Evolutionary conservation across 2,113 vertebrate species (phyloP), one percentile per base, ranked within the genome.

Genomic region (Tautogolabrus adspersus): DNA sequence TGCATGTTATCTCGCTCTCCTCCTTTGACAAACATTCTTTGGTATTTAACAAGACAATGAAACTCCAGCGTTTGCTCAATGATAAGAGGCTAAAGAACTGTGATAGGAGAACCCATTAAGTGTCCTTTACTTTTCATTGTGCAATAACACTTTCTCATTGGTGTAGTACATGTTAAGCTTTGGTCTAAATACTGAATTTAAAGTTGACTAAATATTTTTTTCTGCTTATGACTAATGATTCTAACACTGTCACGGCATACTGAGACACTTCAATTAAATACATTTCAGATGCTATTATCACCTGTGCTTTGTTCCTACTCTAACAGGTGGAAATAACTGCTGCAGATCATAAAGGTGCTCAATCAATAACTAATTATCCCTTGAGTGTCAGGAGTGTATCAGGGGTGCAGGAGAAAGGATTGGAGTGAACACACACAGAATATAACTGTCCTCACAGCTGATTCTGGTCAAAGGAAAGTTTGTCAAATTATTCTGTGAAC

Each of bases 21-120:
- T 82, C 85, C 87, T 81, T 91, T 38, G 56, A 40, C 83, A 91
- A 91, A 89, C 81, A 87, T 10, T 68, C 22, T 58, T 51, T 76
- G 63, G 52, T 2, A 37, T 79, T 65, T 21, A 66, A 38, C 56
- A n/a, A n/a, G n/a, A 79, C 0, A 63, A 22, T n/a, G 46, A 13
- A 68, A 37, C 54, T 38, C n/a, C 26, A 21, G 10, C 56, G 44
- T 71, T 79, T 54, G 44, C 38, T 66, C 13, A 1, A 2, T 22
- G 81, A 84, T 88, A 76, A 82, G 56, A 75, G 12, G 6, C n/a
- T 56, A 4, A 18, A 49, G 47, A 42, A 21, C 46, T 40, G 30
- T 61, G 12, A 1, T n/a, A 30, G 54, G 30, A 4, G 62, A 69
- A 52, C n/a, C 0, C 8, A 15, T 40, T 47, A 52, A 10, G 1